phyloP scores from a whole-genome alignment of 2,888 invertebrate species.

The Oligia fasciuncula region DNA sequence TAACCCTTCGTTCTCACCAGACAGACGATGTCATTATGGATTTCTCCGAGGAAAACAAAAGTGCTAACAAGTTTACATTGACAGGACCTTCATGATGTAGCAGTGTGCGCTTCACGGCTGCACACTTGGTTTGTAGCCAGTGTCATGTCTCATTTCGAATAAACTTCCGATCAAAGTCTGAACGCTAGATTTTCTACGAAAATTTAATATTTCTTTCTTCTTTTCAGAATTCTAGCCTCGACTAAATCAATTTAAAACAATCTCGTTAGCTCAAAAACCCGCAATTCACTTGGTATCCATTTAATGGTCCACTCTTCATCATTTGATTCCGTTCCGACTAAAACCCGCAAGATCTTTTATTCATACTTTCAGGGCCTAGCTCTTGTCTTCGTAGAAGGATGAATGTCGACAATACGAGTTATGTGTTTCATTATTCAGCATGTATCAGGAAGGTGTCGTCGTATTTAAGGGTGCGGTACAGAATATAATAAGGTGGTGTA shows the following conservation, averaged over 20 bases:
- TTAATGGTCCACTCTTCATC: not conserved
- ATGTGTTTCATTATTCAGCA: no score
- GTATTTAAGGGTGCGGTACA: no score
- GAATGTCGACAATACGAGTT: not conserved
- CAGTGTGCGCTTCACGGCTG: not conserved
- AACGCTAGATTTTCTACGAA: not conserved
- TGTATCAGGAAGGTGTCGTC: no score
- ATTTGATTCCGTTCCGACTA: not conserved
- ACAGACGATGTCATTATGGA: not conserved
- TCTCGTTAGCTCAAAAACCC: not conserved
- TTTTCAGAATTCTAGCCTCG: not conserved
- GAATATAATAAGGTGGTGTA: no score
- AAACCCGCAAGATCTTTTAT: slow-evolving; percentile 18
- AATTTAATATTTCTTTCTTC: not conserved
- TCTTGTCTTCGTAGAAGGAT: not conserved
- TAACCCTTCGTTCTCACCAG: not conserved
- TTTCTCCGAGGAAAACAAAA: not conserved
- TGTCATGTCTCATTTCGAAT: not conserved
- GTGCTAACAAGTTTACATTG: not conserved
- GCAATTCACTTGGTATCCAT: not conserved
- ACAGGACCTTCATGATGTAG: not conserved
- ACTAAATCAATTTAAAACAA: slow-evolving; percentile 5
- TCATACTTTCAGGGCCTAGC: not conserved
- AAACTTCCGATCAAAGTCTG: not conserved
- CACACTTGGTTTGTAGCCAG: not conserved